These are phyloP conservation scores for Cyrtodaria siliqua DNA, from an alignment of 2,888 invertebrate species.

Conservation along the genomic window DNA sequence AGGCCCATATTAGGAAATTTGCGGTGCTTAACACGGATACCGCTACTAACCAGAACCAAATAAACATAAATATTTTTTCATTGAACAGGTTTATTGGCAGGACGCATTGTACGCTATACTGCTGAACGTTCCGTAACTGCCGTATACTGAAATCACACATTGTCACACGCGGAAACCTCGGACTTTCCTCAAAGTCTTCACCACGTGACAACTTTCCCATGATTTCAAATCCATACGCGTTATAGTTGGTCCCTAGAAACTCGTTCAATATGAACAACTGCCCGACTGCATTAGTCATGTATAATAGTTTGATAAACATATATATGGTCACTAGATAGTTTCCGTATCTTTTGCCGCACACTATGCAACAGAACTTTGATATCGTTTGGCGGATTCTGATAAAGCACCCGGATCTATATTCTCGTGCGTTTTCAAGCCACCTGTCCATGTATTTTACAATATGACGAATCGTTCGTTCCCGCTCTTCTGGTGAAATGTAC, in stretches of 20 bases:
- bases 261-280: conserved; percentile 87
- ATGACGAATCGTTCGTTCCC: conserved; percentile 85
- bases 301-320: conserved; percentile 86
- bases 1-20: conserved; percentile 86
- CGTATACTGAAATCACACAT: conserved; percentile 86
- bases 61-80: conserved; percentile 86
- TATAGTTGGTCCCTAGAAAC: conserved; percentile 86
- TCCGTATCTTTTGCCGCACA: conserved; percentile 86
- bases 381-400: conserved; percentile 84
- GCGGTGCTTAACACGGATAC: conserved; percentile 86
- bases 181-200: conserved; percentile 83
- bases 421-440: conserved; percentile 86
- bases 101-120: conserved; percentile 86
- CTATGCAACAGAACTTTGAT: conserved; percentile 84
- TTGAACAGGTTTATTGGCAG: conserved; percentile 84
- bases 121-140: conserved; percentile 86
- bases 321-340: conserved; percentile 87
- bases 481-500: conserved; percentile 85
- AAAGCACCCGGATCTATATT: conserved; percentile 85
- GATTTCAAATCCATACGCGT: conserved; percentile 86
- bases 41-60: conserved; percentile 87
- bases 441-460: conserved; percentile 87
- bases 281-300: conserved; percentile 86
- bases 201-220: conserved; percentile 86
- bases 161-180: conserved; percentile 85